Base-by-base conservation (phyloP, 1,140 invertebrate species). In the Sipha flava region DNA sequence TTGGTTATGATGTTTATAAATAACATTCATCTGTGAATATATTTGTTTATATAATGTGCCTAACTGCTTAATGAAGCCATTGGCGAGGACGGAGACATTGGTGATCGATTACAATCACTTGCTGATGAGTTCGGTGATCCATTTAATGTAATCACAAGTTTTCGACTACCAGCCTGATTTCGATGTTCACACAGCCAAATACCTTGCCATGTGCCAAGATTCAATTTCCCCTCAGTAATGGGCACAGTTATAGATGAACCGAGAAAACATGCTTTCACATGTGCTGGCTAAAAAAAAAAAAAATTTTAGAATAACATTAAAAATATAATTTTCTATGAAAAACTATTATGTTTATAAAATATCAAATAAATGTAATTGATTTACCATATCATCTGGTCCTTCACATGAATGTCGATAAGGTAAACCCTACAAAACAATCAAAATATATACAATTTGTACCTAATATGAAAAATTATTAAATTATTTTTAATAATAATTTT, bases 171-270 rank as follows among this genome's bases (percentile, higher is more conserved):
- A 83, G 94, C 96, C 85, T 94, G 92, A 87, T 98, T 95, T 83
- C 96, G 90, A 87, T 98, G 96, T 88, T 98, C 96, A 88, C 96
- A 98, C 80, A 98, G 88, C 96, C 96, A 98, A 81, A 98, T 92
- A 77, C 96, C 96, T 88, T 98, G 96, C 96, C 96, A 98, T 82
- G 94, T 96, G 77, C 96, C 96, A 81, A 98, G 87, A 84, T 95
- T 96, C 82, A 98, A 88, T 86, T 96, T 95, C 73, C 96, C 96
- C 84, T 98, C 94, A 80, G 95, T 96, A 84, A 98, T 96, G 82
- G 96, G 96, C 84, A 98, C 95, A 84, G 94, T 97, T 83, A 98
- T 87, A 82, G 95, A 96, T 79, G 95, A 97, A 81, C 96, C 96
- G 82, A 98, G 88, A 86, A 98, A 96, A 86, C 95, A 96, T 75